Evolutionary conservation across 1,140 invertebrate genomes (phyloP).

Genomic region (Drepana arcuata): DNA sequence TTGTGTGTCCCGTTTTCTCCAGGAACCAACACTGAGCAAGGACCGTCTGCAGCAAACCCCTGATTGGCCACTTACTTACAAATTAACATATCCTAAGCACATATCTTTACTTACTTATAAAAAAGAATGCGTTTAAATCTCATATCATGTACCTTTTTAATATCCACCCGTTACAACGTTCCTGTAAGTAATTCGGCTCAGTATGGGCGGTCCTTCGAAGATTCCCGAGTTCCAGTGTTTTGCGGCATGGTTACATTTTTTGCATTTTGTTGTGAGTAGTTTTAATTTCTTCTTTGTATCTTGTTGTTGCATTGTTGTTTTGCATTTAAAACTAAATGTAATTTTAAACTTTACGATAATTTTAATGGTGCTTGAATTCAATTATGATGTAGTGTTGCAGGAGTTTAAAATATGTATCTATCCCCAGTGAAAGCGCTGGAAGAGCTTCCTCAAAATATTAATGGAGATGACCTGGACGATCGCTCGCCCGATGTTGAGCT

Average conservation of each 20-base stretch:
- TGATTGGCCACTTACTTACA: conserved; percentile 31
- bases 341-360: conserved; percentile 7
- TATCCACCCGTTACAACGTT: conserved; percentile 1
- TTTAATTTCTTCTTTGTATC: conserved; percentile 25
- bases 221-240: conserved; percentile 29
- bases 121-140: too few relatives aligned
- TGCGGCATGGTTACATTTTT: conserved; percentile 60
- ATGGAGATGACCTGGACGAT: conserved; percentile 75
- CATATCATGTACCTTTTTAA: too few relatives aligned
- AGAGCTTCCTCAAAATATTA: conserved; percentile 73
- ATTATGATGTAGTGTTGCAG: not conserved
- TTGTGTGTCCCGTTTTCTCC: conserved; percentile 45
- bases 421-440: conserved; percentile 82
- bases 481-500: conserved; percentile 75
- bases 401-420: conserved; percentile 3
- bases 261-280: conserved; percentile 69
- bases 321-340: conserved; percentile 8
- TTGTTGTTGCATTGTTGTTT: conserved; percentile 20
- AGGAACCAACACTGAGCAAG: conserved; percentile 57
- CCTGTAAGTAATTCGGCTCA: conserved; percentile 18
- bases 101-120: too few relatives aligned
- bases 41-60: conserved; percentile 41
- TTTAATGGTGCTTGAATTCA: too few relatives aligned
- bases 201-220: conserved; percentile 38
- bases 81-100: too few relatives aligned